Conservation (phyloP, 2,113 vertebrate species). For the Lathamus discolor region DNA sequence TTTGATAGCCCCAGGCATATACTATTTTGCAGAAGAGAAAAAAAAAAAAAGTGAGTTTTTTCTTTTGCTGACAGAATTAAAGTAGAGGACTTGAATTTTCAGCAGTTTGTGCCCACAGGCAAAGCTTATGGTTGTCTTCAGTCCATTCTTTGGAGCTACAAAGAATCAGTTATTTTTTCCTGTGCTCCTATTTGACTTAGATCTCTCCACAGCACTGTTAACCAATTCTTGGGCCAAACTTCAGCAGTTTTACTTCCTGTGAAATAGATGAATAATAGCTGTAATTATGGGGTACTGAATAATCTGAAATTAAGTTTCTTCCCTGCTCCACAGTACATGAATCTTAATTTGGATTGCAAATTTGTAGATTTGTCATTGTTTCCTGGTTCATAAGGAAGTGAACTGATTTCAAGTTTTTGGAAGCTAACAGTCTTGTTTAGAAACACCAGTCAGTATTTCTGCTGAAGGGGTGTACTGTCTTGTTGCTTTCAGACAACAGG, state of each 20-base stretch:
- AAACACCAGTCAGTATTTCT: not conserved
- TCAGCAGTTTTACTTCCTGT: not conserved
- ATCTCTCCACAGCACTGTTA: not conserved
- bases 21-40: not conserved
- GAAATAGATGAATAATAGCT: slow-evolving; percentile 7
- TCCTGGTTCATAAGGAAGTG: not conserved
- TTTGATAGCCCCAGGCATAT: not conserved
- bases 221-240: not conserved
- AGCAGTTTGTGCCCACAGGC: not conserved
- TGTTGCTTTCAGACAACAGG: not conserved
- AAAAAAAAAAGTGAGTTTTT: not conserved
- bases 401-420: not conserved
- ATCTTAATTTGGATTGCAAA: not conserved
- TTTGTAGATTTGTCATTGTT: not conserved
- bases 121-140: not conserved
- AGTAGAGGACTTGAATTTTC: not conserved
- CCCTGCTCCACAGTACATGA: not conserved
- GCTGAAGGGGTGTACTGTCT: not conserved
- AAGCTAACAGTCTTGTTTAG: not conserved
- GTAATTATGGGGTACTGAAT: not conserved
- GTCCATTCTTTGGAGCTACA: not conserved
- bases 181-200: not conserved
- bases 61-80: not conserved
- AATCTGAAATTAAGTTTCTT: not conserved
- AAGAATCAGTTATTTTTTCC: slow-evolving; percentile 2